Evolutionary conservation across 1,140 invertebrate genomes (phyloP), one percentile per base, ranked within the genome.

Genomic region (Papilio machaon): DNA sequence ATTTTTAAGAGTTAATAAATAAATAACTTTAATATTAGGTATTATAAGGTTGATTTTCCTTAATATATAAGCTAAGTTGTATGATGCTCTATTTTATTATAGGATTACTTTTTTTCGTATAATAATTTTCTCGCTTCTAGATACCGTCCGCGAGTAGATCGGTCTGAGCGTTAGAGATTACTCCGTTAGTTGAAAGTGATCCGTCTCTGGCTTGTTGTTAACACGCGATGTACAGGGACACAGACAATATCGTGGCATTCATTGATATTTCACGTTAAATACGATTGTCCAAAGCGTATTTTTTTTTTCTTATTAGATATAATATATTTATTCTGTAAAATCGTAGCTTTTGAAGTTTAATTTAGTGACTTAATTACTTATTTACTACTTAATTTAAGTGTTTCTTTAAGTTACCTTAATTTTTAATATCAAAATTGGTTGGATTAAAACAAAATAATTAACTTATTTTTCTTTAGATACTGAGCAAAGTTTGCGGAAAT

Each of bases 181-280:
- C 47, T 19, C n/a, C 19, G 49, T 78, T 78, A 78, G 54, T 60
- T 43, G 23, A 77, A 77, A 77, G 80, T 76, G 82, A 86, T 90
- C 88, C 86, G 90, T 91, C 89, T 88, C 84, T 80, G 88, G 78
- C 84, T 77, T 73, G 87, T 83, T 76, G 86, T 81, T 82, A 52
- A 80, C 30, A 82, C 79, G 86, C 85, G 85, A 84, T 87, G 83
- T 92, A 93, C 92, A 94, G 92, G 92, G 92, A 93, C 88, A 88
- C 88, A 86, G 92, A 94, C 92, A 94, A 94, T 94, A 94, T 87
- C 84, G 82, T 83, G 81, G 78, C 80, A 80, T 75, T 83, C 84
- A 80, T 84, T 82, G 81, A 80, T 49, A 78, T 54, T 79, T 81
- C 77, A 85, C 81, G 58, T 85, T 80, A 60, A 67, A 67, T 85